These are phyloP conservation scores for Reticulitermes speratus DNA, from an alignment of 1,140 invertebrate genomes.

Conservation along the genomic window DNA sequence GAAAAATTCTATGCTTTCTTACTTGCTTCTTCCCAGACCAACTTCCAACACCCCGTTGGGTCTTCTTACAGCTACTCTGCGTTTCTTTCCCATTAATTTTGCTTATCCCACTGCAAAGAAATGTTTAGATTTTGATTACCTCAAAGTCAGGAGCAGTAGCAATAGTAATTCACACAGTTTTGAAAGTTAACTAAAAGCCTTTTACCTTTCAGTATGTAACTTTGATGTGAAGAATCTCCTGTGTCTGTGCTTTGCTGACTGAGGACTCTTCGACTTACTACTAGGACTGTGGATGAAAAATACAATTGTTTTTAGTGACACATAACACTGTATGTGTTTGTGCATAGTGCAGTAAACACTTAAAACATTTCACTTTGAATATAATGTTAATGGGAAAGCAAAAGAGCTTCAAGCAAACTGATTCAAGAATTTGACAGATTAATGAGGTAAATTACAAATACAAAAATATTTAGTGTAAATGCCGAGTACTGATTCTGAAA, in stretches of 20 bases:
- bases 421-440: too few relatives aligned
- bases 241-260: not conserved
- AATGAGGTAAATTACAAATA: too few relatives aligned
- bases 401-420: too few relatives aligned
- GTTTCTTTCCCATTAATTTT: not conserved
- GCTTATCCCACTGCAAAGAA: not conserved
- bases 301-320: too few relatives aligned
- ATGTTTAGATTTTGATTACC: not conserved
- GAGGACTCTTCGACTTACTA: not conserved
- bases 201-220: constrained; percentile 7
- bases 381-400: too few relatives aligned
- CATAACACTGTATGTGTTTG: too few relatives aligned
- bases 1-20: constrained; percentile 15
- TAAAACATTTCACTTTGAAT: too few relatives aligned
- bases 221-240: not conserved
- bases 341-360: too few relatives aligned
- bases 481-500: too few relatives aligned
- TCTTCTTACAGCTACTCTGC: not conserved
- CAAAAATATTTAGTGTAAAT: too few relatives aligned
- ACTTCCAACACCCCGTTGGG: constrained; percentile 8
- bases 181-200: not conserved
- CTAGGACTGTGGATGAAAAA: not conserved
- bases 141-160: not conserved
- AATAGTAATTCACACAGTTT: not conserved
- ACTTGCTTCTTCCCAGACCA: constrained; percentile 22